phyloP scores from a whole-genome alignment of 2,797 vertebrate genomes.

The Sitta carolinensis region DNA sequence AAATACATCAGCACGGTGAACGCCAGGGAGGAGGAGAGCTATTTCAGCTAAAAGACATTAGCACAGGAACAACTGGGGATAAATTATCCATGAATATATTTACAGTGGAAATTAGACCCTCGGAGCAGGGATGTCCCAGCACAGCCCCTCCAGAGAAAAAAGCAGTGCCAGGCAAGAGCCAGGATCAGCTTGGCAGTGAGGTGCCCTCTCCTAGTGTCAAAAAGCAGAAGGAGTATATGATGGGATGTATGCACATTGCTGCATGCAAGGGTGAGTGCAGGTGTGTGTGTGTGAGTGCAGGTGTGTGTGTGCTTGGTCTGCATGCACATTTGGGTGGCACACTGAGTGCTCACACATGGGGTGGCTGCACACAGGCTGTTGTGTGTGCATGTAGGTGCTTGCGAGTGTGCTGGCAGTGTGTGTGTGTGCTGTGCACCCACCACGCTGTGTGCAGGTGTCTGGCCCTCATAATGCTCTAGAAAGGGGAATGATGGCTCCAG shows the following conservation, averaged over 20 bases:
- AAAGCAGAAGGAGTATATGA: not conserved
- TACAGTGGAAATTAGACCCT: constrained; percentile 41
- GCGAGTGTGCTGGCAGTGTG: not conserved
- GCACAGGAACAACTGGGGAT: constrained; percentile 38
- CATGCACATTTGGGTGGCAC: fast-evolving
- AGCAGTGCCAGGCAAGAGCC: not conserved
- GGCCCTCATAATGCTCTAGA: not conserved
- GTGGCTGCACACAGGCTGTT: not conserved
- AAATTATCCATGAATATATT: constrained; percentile 55
- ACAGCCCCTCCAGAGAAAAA: not conserved
- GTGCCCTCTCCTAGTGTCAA: not conserved
- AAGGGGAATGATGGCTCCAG: not conserved
- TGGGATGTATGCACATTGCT: fast-evolving
- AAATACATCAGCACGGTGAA: constrained; percentile 49
- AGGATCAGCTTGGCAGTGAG: fast-evolving
- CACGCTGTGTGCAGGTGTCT: not conserved
- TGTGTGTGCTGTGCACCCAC: not conserved
- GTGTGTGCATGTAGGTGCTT: not conserved
- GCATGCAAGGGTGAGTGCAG: fast-evolving
- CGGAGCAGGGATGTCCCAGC: not conserved
- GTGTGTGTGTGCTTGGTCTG: not conserved
- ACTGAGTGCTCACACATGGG: not conserved
- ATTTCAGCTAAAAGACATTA: constrained; percentile 66
- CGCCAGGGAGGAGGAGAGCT: constrained; percentile 45
- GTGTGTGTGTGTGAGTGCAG: too few species aligned